phyloP scores from a whole-genome alignment of 2,888 invertebrate genomes.

The Eugnorisma glareosa region DNA sequence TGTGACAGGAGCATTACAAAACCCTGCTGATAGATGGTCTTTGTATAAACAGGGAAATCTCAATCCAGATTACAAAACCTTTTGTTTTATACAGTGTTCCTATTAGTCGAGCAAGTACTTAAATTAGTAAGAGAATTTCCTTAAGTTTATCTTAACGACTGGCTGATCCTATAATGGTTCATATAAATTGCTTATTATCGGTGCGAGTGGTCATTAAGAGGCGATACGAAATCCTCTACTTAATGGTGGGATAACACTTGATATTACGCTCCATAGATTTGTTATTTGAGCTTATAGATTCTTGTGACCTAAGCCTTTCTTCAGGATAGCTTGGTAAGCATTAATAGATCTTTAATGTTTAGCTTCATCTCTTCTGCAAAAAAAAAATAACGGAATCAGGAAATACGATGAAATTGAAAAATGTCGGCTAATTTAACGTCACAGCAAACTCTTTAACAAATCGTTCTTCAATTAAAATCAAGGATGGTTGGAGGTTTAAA shows the following conservation, averaged over 20 bases:
- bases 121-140: constrained; percentile 74
- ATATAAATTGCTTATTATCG: constrained; percentile 86
- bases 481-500: constrained; percentile 58
- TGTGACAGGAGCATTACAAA: constrained; percentile 82
- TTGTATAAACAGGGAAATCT: constrained; percentile 35
- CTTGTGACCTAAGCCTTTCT: constrained; percentile 15
- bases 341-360: not conserved
- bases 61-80: constrained; percentile 40
- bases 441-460: constrained; percentile 41
- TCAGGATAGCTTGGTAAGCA: not conserved
- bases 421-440: constrained; percentile 46
- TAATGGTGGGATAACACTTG: constrained; percentile 64
- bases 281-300: constrained; percentile 35
- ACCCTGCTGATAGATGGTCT: constrained; percentile 74
- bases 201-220: constrained; percentile 75
- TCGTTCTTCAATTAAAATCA: constrained; percentile 72
- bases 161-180: constrained; percentile 83
- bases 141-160: constrained; percentile 83
- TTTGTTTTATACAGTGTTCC: constrained; percentile 57
- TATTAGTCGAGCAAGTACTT: constrained; percentile 68
- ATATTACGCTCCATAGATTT: constrained; percentile 62
- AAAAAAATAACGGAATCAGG: not conserved
- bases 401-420: constrained; percentile 24
- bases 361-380: not conserved
- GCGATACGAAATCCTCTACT: constrained; percentile 72